Evolutionary conservation across 2,113 vertebrate species (phyloP).

Genomic region (Aptenodytes forsteri): DNA sequence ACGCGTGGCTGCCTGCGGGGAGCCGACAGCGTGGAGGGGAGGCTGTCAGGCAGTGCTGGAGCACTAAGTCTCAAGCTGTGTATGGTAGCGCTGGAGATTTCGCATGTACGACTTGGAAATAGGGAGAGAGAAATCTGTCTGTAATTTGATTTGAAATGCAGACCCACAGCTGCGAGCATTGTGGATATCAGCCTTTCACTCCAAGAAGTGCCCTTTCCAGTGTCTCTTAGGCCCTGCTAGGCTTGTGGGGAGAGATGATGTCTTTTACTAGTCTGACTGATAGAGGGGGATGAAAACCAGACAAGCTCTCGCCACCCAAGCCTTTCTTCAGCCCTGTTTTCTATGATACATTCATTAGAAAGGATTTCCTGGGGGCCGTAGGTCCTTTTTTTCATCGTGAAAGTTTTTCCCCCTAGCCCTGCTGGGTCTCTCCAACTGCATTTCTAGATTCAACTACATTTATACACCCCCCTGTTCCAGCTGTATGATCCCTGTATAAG

Average conservation of each 20-base stretch:
- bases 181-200: background rate
- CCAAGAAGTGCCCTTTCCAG: background rate
- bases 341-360: background rate
- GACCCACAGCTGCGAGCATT: background rate
- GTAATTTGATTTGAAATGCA: background rate
- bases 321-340: background rate
- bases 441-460: background rate
- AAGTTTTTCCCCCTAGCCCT: background rate
- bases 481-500: background rate
- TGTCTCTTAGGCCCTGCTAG: background rate
- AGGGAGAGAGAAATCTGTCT: background rate
- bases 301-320: background rate
- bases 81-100: background rate
- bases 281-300: background rate
- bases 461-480: background rate
- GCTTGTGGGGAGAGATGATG: background rate
- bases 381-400: background rate
- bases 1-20: rapidly evolving
- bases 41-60: background rate
- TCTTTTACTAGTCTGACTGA: slow-evolving; percentile 22
- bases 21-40: rapidly evolving
- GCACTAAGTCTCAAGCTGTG: rapidly evolving
- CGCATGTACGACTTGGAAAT: background rate
- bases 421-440: background rate
- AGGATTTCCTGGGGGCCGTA: background rate